These are phyloP conservation scores for Criorhina ranunculi DNA, from an alignment of 2,888 invertebrate genomes.

Conservation along the genomic window DNA sequence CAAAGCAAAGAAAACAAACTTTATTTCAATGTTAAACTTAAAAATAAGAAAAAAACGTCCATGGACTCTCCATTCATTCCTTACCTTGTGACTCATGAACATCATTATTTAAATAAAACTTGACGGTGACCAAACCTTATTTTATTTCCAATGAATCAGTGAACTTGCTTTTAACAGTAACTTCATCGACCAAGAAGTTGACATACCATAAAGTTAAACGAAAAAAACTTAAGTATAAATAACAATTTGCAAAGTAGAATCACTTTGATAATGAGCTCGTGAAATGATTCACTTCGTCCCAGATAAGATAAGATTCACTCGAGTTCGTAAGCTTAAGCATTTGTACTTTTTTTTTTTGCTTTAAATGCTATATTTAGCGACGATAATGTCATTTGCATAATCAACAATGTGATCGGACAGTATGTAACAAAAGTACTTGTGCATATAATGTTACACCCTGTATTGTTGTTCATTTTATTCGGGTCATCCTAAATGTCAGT, in stretches of 20 bases:
- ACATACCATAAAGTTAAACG: constrained; percentile 1
- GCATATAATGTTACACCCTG: constrained; percentile 13
- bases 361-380: constrained; percentile 21
- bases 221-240: background rate
- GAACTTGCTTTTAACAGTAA: background rate
- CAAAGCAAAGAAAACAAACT: background rate
- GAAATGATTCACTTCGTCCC: constrained; percentile 22
- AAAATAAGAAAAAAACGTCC: background rate
- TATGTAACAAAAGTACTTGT: background rate
- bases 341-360: background rate
- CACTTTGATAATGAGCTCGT: constrained; percentile 1
- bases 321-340: constrained; percentile 3
- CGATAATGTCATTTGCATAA: constrained; percentile 17
- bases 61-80: constrained; percentile 1
- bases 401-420: constrained; percentile 6
- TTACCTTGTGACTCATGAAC: constrained; percentile 19
- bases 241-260: constrained; percentile 10
- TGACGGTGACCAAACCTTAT: background rate
- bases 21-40: background rate
- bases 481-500: background rate
- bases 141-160: constrained; percentile 25
- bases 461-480: background rate
- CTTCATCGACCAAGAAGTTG: background rate
- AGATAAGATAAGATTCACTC: constrained; percentile 35
- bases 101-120: background rate